Evolutionary conservation across 2,113 vertebrate genomes (phyloP), one percentile per base, ranked within the genome.

Genomic region (Pseudorectes ferrugineus): DNA sequence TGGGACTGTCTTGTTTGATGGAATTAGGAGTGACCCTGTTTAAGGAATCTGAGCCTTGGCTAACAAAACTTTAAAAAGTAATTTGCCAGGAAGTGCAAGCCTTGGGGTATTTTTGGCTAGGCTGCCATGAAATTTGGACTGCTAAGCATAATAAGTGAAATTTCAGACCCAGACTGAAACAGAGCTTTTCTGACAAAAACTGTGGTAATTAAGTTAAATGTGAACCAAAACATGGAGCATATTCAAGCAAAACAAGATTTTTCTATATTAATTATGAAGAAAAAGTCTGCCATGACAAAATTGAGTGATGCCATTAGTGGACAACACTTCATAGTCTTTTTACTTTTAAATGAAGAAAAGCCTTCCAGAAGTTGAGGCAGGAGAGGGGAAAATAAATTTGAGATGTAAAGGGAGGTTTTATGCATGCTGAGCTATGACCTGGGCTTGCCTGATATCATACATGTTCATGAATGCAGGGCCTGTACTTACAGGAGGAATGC

Each of bases 171-270:
- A 85, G 73, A 85, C 24, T 90, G 85, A 95, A 96, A 95, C 77
- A 95, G 96, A 97, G 92, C 76, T 96, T 98, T 98, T 98, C 42
- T 85, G 92, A 78, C 43, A 94, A 92, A 88, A 97, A 46, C 84
- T 95, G 55, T 66, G 63, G 80, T 84, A 59, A 85, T 91, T 76
- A 63, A 42, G 49, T 95, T 80, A 94, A 93, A 96, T 82, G 62
- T 72, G 48, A 92, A 96, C 95, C 62, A 94, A 87, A 95, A 76
- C 63, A 83, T 13, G n/a, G 77, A 95, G 61, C 17, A 12, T 57
- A 42, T 95, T 97, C 49, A 95, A 96, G 61, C 57, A 84, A 95
- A 97, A 91, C 43, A 82, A 78, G 40, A n/a, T 19, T 78, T 96
- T 97, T 95, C 78, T 90, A 1, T 95, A 59, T 94, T 84, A 63